A percentile compares a stretch with the other conserved stretches of the same genome.
Evolutionary conservation across 2,797 vertebrate species (phyloP).

Genomic region (Esox masquinongy): DNA sequence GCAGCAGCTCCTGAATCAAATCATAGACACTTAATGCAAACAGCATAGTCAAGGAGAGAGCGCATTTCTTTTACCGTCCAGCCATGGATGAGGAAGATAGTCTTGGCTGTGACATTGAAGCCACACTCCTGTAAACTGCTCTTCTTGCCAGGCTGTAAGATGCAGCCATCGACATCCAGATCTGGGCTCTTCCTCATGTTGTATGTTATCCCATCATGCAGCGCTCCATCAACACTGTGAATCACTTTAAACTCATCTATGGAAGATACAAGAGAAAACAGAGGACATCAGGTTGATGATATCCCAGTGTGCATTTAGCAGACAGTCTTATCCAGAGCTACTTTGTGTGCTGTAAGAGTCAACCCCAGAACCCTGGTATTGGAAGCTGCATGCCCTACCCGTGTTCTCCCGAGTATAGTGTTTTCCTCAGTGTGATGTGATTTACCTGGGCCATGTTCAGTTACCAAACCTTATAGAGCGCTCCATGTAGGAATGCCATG

Average conservation of each 20-base stretch:
- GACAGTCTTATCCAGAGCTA: background rate
- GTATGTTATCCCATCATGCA: conserved; percentile 72
- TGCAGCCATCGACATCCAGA: conserved; percentile 81
- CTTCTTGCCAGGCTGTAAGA: conserved; percentile 67
- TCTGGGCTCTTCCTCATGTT: conserved; percentile 74
- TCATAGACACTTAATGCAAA: background rate
- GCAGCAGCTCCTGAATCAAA: background rate
- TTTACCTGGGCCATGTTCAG: too few species aligned
- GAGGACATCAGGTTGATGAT: background rate
- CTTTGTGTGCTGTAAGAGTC: too few species aligned
- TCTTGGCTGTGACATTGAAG: conserved; percentile 88
- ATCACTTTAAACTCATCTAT: conserved; percentile 61
- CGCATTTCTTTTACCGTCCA: conserved; percentile 82
- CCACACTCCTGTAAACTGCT: conserved; percentile 76
- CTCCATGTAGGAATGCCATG: too few species aligned
- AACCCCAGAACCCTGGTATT: too few species aligned
- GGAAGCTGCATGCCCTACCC: too few species aligned
- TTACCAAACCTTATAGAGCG: too few species aligned
- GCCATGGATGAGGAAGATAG: conserved; percentile 93
- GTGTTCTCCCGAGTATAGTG: too few species aligned
- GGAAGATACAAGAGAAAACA: background rate
- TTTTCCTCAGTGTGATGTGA: too few species aligned
- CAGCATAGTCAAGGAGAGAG: background rate
- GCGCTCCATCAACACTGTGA: background rate
- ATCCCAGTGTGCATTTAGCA: background rate